A percentile compares a stretch with the other conserved stretches of the same genome.
Conservation (phyloP, 2,113 vertebrate genomes). For the Plestiodon gilberti region DNA sequence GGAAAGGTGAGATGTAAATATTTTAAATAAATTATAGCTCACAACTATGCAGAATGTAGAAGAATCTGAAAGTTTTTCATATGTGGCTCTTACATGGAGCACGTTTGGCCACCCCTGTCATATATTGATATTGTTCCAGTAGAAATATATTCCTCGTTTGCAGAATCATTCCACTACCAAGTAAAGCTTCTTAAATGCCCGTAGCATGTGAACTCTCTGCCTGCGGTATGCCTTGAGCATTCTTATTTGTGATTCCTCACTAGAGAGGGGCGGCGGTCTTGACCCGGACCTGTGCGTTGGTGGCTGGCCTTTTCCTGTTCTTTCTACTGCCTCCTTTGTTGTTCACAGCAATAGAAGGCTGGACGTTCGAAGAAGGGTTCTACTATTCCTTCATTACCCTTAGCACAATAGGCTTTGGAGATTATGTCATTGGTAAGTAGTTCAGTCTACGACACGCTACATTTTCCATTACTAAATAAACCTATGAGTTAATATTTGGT, state of each 20-base stretch:
- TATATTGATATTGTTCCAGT: background rate
- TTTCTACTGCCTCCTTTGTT: conserved; percentile 86
- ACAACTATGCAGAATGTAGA: background rate
- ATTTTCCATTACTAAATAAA: background rate
- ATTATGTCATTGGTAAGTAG: conserved; percentile 87
- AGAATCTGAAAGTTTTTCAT: too few relatives aligned
- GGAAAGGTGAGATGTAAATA: too few relatives aligned
- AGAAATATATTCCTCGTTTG: background rate
- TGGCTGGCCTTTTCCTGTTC: conserved; percentile 81
- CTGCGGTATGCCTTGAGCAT: background rate
- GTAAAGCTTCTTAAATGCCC: background rate
- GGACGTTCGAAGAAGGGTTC: conserved; percentile 86
- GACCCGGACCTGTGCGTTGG: conserved; percentile 78
- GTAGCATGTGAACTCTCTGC: background rate
- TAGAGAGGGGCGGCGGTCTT: conserved; percentile 76
- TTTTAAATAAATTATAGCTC: background rate
- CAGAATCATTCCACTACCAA: background rate
- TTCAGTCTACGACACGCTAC: background rate
- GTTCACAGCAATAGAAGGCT: conserved; percentile 85
- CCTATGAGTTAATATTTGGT: background rate
- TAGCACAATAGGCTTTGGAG: conserved; percentile 92
- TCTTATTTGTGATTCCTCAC: background rate
- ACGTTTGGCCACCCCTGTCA: too few relatives aligned
- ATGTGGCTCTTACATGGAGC: too few relatives aligned
- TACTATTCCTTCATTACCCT: conserved; percentile 94